A percentile compares a stretch with the other conserved stretches of the same genome.
Evolutionary conservation across 2,888 invertebrate species (phyloP).

Genomic region (Sceliomorpha sp.): DNA sequence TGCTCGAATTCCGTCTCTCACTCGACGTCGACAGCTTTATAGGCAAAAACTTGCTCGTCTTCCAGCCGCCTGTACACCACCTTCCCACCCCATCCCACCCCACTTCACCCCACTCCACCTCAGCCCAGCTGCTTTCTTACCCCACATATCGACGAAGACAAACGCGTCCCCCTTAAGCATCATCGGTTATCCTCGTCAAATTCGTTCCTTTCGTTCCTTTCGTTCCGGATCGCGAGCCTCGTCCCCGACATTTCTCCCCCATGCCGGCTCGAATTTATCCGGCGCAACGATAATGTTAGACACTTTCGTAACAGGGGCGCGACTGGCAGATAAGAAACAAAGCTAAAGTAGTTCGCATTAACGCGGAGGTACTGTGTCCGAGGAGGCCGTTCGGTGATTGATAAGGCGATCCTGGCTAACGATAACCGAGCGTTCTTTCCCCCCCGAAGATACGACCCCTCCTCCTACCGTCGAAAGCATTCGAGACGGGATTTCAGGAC

Average conservation of each 20-base stretch:
- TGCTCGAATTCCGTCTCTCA: constrained; percentile 45
- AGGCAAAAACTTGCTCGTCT: constrained; percentile 62
- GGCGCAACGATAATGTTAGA: constrained; percentile 63
- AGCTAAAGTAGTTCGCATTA: constrained; percentile 70
- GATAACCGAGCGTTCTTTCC: constrained; percentile 59
- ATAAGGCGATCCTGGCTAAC: constrained; percentile 67
- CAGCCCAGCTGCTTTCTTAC: constrained; percentile 18
- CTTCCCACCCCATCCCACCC: constrained; percentile 12
- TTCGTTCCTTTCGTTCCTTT: constrained; percentile 32
- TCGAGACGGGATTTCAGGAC: too few relatives aligned
- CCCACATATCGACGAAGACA: constrained; percentile 51
- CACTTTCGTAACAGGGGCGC: constrained; percentile 63
- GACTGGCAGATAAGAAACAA: constrained; percentile 65
- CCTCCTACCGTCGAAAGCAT: too few relatives aligned
- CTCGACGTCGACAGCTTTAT: constrained; percentile 64
- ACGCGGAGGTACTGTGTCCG: constrained; percentile 58
- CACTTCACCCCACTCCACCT: not conserved
- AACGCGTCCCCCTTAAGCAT: constrained; percentile 19
- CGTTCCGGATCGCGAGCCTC: constrained; percentile 20
- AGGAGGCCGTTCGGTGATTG: constrained; percentile 63
- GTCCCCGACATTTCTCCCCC: constrained; percentile 34
- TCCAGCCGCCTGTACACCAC: constrained; percentile 28
- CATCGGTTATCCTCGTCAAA: constrained; percentile 26
- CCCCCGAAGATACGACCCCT: too few relatives aligned
- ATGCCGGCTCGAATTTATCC: constrained; percentile 19